phyloP scores from a whole-genome alignment of 2,888 invertebrate genomes.

The Nomada ferruginata region DNA sequence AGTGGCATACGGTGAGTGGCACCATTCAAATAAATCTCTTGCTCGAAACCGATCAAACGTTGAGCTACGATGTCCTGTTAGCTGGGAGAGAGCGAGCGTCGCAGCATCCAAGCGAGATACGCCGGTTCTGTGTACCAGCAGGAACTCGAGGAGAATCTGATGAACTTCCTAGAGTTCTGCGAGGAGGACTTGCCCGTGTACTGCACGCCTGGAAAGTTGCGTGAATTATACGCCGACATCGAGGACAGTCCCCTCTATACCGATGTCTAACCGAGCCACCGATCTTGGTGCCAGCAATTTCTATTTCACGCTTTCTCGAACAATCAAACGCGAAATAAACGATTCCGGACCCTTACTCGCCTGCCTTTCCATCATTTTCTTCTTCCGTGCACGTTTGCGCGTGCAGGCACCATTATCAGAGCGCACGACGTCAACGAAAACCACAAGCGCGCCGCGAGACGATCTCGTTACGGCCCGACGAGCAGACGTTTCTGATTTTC shows the following conservation, averaged over 20 bases:
- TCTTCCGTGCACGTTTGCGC: neutral
- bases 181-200: conserved; percentile 74
- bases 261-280: conserved; percentile 8
- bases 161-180: conserved; percentile 71
- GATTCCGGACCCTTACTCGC: neutral
- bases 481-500: conserved; percentile 27
- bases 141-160: conserved; percentile 67
- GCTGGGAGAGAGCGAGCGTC: conserved; percentile 67
- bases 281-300: neutral
- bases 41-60: neutral
- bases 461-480: conserved; percentile 34
- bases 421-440: neutral
- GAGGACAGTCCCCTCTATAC: conserved; percentile 60
- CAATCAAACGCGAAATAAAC: conserved; percentile 30
- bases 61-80: conserved; percentile 31
- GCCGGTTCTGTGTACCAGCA: conserved; percentile 71
- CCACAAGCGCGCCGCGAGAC: conserved; percentile 1
- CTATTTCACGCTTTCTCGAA: conserved; percentile 35
- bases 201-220: conserved; percentile 66
- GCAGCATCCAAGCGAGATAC: conserved; percentile 63
- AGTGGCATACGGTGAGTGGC: conserved; percentile 69
- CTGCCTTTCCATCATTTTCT: neutral
- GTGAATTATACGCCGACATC: conserved; percentile 58
- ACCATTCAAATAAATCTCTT: too few species aligned
- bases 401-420: neutral